Evolutionary conservation across 2,797 vertebrate genomes (phyloP).

Genomic region (Acanthurus leucopareius): DNA sequence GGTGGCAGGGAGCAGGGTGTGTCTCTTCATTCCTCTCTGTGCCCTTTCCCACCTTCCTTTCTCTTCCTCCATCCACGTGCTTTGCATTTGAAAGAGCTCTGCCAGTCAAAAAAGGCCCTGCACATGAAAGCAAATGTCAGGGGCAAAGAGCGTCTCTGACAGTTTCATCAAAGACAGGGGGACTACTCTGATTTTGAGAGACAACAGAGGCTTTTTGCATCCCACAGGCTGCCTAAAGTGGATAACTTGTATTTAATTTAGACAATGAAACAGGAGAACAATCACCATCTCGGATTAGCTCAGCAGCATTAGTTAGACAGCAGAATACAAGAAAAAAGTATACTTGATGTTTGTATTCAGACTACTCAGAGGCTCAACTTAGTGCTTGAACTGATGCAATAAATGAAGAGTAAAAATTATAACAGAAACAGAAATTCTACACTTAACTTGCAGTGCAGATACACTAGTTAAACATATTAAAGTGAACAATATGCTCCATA

Average conservation of each 20-base stretch:
- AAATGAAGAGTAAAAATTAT: not conserved
- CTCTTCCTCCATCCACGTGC: constrained; percentile 9
- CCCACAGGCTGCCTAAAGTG: not conserved
- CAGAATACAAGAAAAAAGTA: not conserved
- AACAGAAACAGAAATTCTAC: not conserved
- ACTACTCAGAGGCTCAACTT: not conserved
- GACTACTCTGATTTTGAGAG: not conserved
- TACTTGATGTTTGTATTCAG: not conserved
- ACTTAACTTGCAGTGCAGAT: not conserved
- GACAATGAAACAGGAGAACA: not conserved
- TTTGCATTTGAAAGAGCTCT: constrained; percentile 76
- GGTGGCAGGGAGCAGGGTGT: constrained; percentile 30
- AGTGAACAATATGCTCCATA: not conserved
- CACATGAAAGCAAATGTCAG: constrained; percentile 83
- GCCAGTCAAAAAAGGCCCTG: constrained; percentile 18
- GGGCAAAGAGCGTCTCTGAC: constrained; percentile 68
- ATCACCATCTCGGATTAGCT: not conserved
- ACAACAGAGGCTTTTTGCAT: not conserved
- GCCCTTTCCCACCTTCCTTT: constrained; percentile 19
- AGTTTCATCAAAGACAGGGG: constrained; percentile 53
- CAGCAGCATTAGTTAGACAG: not conserved
- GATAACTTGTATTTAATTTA: not conserved
- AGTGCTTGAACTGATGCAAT: not conserved
- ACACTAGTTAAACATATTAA: not conserved
- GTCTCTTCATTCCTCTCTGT: constrained; percentile 2